Conservation (phyloP, 2,113 vertebrate genomes). For the Sula dactylatra region DNA sequence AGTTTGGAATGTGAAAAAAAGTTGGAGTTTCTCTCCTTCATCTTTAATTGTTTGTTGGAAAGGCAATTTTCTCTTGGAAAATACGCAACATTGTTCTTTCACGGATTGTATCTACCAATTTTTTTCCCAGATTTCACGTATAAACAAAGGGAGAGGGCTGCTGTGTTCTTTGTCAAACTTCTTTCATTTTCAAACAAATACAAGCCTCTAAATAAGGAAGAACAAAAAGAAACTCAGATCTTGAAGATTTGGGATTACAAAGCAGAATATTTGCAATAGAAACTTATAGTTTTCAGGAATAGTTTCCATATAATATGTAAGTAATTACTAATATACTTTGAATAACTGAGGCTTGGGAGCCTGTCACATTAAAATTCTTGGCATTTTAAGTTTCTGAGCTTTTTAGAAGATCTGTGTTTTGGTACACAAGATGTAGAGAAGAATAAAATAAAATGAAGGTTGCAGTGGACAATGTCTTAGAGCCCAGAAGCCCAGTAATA, state of each 20-base stretch:
- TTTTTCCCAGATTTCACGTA: not conserved
- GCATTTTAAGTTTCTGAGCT: not conserved
- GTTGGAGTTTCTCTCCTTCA: not conserved
- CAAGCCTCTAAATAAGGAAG: not conserved
- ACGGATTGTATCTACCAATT: not conserved
- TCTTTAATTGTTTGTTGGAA: not conserved
- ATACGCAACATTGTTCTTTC: not conserved
- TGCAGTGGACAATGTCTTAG: not conserved
- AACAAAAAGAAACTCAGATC: not conserved
- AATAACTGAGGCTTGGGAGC: not conserved
- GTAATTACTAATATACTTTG: not conserved
- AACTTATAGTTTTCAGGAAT: not conserved
- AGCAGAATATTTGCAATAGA: not conserved
- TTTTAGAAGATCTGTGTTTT: not conserved
- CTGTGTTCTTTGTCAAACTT: not conserved
- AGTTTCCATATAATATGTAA: not conserved
- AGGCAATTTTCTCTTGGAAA: not conserved
- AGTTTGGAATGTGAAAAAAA: not conserved
- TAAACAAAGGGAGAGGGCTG: not conserved
- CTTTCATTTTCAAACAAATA: not conserved
- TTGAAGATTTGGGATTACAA: not conserved
- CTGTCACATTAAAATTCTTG: not conserved
- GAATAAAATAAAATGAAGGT: not conserved
- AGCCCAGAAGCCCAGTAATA: not conserved
- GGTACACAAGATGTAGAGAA: not conserved